Percentiles rank a stretch among this genome's conserved stretches.
phyloP scores from a whole-genome alignment of 2,113 vertebrate genomes.

The Poecile atricapillus region DNA sequence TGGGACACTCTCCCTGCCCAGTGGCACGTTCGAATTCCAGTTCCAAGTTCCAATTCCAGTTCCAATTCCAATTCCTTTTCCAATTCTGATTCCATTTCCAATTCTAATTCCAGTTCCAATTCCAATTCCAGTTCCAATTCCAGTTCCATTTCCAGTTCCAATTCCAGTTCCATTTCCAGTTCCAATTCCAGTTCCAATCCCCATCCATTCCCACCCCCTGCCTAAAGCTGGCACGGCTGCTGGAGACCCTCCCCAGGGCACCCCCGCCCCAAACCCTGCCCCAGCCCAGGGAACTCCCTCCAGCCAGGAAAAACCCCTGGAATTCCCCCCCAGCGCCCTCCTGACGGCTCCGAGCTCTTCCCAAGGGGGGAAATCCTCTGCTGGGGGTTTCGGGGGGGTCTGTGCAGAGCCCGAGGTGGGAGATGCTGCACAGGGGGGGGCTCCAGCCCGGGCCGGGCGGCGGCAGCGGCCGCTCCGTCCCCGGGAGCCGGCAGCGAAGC shows the following conservation, averaged over 20 bases:
- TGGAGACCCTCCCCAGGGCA: fast-evolving
- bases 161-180: too few species aligned
- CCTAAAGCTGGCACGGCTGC: fast-evolving
- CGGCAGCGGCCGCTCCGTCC: not conserved
- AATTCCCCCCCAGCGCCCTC: not conserved
- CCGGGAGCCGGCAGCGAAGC: too few species aligned
- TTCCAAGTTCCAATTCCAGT: too few species aligned
- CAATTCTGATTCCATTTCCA: too few species aligned
- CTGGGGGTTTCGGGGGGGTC: fast-evolving
- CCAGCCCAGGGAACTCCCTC: fast-evolving
- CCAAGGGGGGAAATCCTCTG: fast-evolving
- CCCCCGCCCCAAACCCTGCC: not conserved
- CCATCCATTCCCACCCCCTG: fast-evolving
- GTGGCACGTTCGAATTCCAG: too few species aligned
- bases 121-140: too few species aligned
- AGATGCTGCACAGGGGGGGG: not conserved
- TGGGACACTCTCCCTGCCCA: not conserved
- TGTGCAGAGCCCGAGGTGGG: fast-evolving
- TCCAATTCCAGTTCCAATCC: not conserved
- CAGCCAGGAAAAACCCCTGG: fast-evolving
- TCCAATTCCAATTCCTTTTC: too few species aligned
- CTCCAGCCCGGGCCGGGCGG: not conserved
- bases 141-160: too few species aligned
- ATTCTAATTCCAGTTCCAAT: too few species aligned
- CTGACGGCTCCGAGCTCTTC: fast-evolving